These are phyloP conservation scores for Sinohyriopsis cumingii DNA, from an alignment of 2,888 invertebrate species.

Conservation along the genomic window DNA sequence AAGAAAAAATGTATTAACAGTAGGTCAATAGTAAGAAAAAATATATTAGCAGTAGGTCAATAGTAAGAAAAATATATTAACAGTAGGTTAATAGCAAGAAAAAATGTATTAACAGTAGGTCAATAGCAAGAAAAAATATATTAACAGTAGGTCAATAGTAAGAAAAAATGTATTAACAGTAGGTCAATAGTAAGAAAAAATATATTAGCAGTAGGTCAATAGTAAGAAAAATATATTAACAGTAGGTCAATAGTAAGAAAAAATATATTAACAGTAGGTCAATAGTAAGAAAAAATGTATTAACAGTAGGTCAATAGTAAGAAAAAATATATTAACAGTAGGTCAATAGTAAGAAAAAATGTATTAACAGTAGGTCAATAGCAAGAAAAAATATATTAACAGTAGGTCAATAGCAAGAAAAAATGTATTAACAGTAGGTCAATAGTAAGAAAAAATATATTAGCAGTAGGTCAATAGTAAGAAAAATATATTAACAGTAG, in stretches of 20 bases:
- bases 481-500: background rate
- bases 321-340: background rate
- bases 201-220: slow-evolving; percentile 22
- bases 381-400: background rate
- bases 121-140: slow-evolving; percentile 18
- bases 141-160: slow-evolving; percentile 22
- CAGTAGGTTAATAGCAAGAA: slow-evolving; percentile 18
- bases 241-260: slow-evolving; percentile 19
- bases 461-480: slow-evolving; percentile 21
- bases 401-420: slow-evolving; percentile 19
- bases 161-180: background rate
- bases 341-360: slow-evolving; percentile 19
- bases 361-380: slow-evolving; percentile 22
- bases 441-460: slow-evolving; percentile 19
- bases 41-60: slow-evolving; percentile 22
- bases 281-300: slow-evolving; percentile 19
- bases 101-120: background rate
- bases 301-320: slow-evolving; percentile 21
- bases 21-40: slow-evolving; percentile 19
- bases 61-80: no score
- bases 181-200: slow-evolving; percentile 19
- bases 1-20: background rate
- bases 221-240: no score
- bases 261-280: background rate
- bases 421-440: background rate